Percentiles rank a stretch among this genome's conserved stretches.
phyloP scores from a whole-genome alignment of 2,113 vertebrate genomes.

The Phylloscopus whistleri region DNA sequence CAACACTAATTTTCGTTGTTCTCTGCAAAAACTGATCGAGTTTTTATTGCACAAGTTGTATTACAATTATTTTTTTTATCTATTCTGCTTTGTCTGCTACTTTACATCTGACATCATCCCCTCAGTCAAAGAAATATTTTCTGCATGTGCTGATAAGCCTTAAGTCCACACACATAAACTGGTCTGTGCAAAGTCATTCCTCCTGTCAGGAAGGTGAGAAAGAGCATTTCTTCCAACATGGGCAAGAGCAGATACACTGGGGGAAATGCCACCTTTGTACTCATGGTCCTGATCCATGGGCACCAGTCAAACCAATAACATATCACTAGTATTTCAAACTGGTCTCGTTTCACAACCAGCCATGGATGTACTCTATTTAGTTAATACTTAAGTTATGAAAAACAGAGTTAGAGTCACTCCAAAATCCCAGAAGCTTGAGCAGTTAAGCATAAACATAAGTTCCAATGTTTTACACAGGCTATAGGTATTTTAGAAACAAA shows the following conservation, averaged over 20 bases:
- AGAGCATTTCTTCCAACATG: background rate
- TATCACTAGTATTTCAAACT: background rate
- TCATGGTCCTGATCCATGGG: background rate
- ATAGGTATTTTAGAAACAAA: background rate
- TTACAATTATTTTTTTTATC: background rate
- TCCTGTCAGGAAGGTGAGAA: background rate
- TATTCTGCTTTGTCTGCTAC: background rate
- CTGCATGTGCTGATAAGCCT: background rate
- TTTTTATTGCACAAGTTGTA: background rate
- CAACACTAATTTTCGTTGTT: background rate
- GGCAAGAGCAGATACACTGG: background rate
- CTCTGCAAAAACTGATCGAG: background rate
- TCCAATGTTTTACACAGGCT: background rate
- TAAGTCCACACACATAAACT: background rate
- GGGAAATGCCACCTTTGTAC: background rate
- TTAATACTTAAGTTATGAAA: background rate
- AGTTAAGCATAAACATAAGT: background rate
- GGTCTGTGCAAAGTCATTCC: background rate
- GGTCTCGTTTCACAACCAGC: background rate
- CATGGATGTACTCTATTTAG: background rate
- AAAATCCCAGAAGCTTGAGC: rapidly evolving
- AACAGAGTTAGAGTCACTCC: background rate
- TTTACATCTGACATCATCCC: background rate
- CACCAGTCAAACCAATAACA: background rate
- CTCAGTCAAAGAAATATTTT: background rate